phyloP scores from a whole-genome alignment of 2,113 vertebrate genomes.

The Carassius gibelio region DNA sequence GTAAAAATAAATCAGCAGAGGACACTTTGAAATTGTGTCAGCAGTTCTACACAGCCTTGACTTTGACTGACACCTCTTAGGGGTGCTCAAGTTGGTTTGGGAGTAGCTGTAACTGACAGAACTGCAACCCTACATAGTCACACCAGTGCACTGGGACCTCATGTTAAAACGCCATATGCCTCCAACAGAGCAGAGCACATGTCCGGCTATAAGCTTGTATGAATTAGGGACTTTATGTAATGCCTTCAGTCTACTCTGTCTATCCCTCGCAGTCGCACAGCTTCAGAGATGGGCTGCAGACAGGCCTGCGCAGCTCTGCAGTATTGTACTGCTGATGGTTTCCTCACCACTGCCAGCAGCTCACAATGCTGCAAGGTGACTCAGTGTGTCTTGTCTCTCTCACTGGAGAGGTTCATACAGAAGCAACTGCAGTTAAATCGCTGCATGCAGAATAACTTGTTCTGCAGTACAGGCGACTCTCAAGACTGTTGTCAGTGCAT shows the following conservation, averaged over 20 bases:
- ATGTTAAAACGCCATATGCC: constrained; percentile 8
- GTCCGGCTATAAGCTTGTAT: constrained; percentile 1
- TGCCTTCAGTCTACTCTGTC: not conserved
- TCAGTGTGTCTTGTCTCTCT: constrained; percentile 75
- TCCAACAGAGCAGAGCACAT: constrained; percentile 1
- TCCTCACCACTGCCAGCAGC: constrained; percentile 70
- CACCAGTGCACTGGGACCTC: not conserved
- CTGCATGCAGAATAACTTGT: constrained; percentile 58
- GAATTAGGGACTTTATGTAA: constrained; percentile 22
- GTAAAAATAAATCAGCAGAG: not conserved
- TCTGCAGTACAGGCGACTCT: constrained; percentile 11
- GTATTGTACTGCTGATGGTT: constrained; percentile 63
- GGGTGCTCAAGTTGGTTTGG: not conserved
- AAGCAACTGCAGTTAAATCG: constrained; percentile 67
- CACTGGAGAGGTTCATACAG: constrained; percentile 58
- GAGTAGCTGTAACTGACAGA: not conserved
- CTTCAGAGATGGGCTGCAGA: constrained; percentile 54
- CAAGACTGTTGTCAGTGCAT: no score
- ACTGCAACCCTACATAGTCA: constrained; percentile 1
- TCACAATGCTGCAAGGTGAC: constrained; percentile 80
- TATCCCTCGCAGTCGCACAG: not conserved
- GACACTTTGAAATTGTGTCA: constrained; percentile 19
- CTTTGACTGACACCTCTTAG: constrained; percentile 29
- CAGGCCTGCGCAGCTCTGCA: constrained; percentile 66
- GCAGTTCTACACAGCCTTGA: not conserved